Conservation (phyloP, 2,888 invertebrate species). For the Mycogona germanica region DNA sequence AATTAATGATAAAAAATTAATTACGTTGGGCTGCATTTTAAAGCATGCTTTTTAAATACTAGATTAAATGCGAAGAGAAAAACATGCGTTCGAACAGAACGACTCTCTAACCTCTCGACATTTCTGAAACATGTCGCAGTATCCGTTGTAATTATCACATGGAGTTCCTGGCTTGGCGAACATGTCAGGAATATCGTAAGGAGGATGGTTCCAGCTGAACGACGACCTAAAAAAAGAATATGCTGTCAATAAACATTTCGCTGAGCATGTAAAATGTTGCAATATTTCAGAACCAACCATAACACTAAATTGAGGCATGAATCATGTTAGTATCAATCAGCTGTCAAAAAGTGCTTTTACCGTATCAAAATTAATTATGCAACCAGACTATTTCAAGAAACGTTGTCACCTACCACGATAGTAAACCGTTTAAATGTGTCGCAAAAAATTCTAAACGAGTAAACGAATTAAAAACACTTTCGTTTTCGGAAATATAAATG, state of each 20-base stretch:
- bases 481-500: no score
- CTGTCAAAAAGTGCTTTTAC: no score
- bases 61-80: neutral
- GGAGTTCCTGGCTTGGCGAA: constrained; percentile 88
- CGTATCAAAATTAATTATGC: no score
- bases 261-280: neutral
- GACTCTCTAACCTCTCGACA: constrained; percentile 57
- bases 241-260: neutral
- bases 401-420: neutral
- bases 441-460: no score
- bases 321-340: no score
- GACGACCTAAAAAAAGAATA: constrained; percentile 49
- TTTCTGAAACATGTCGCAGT: constrained; percentile 56
- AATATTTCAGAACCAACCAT: no score
- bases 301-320: no score
- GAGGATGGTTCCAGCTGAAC: constrained; percentile 77
- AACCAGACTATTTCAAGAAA: no score
- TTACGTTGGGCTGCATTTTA: no score
- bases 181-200: constrained; percentile 86
- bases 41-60: no score
- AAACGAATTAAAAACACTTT: no score
- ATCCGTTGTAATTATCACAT: constrained; percentile 85
- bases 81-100: neutral
- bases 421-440: neutral
- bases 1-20: no score